These are phyloP conservation scores for Scaptomyza parva DNA, from an alignment of 2,888 invertebrate genomes.

Conservation along the genomic window DNA sequence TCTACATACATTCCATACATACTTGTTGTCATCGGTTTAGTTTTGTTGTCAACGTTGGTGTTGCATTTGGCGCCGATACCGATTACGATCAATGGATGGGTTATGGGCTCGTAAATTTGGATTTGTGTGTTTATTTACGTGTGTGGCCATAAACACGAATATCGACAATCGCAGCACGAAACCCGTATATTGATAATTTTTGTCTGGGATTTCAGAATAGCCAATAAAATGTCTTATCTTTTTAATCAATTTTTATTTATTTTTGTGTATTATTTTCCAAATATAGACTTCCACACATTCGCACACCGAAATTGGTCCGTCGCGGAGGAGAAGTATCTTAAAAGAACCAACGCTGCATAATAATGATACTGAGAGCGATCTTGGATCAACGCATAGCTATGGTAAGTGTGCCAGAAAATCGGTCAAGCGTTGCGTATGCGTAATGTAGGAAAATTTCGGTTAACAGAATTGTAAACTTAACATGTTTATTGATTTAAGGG, in stretches of 20 bases:
- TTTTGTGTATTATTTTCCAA: neutral
- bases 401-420: constrained; percentile 71
- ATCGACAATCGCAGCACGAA: constrained; percentile 25
- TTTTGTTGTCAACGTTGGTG: neutral
- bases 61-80: constrained; percentile 18
- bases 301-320: constrained; percentile 88
- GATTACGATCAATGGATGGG: constrained; percentile 29
- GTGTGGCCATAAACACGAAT: constrained; percentile 36
- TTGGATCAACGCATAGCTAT: constrained; percentile 82
- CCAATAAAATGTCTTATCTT: constrained; percentile 19
- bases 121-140: constrained; percentile 52
- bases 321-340: constrained; percentile 90
- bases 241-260: neutral
- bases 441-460: constrained; percentile 21
- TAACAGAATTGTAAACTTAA: neutral
- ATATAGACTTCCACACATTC: constrained; percentile 86
- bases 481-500: constrained; percentile 23
- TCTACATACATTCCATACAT: too few relatives aligned
- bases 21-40: neutral
- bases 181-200: constrained; percentile 32
- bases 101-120: constrained; percentile 63
- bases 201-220: constrained; percentile 47
- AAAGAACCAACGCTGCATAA: constrained; percentile 86
- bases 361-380: constrained; percentile 84
- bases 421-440: constrained; percentile 2